These are phyloP conservation scores for Hypotaenidia okinawae DNA, from an alignment of 2,797 vertebrate genomes.

Conservation along the genomic window DNA sequence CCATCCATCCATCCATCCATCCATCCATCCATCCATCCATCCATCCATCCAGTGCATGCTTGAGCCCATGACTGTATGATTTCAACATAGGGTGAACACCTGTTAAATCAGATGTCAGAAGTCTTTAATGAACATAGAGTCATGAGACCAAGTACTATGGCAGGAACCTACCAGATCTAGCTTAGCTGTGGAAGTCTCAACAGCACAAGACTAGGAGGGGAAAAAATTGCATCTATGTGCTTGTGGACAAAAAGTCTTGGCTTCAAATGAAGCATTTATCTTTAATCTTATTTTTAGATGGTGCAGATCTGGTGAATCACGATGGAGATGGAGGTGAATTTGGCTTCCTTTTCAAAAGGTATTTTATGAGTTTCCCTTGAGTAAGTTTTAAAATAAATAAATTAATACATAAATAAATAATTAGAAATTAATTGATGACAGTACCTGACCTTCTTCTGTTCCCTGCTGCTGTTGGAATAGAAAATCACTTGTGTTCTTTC, in stretches of 20 bases:
- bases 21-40: not conserved
- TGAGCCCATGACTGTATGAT: not conserved
- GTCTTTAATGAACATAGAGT: not conserved
- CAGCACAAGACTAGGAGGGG: not conserved
- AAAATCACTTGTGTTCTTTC: constrained; percentile 3
- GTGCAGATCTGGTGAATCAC: not conserved
- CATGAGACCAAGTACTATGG: not conserved
- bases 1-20: not conserved
- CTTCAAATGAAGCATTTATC: not conserved
- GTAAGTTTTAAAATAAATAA: not conserved
- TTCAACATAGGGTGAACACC: not conserved
- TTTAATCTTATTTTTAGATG: not conserved
- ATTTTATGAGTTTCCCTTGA: not conserved
- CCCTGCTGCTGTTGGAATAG: not conserved
- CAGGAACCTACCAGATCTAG: not conserved
- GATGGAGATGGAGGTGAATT: not conserved
- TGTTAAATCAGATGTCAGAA: not conserved
- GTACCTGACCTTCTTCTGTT: constrained; percentile 9
- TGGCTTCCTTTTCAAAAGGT: not conserved
- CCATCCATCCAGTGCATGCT: not conserved
- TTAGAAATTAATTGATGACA: not conserved
- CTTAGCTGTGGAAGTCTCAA: not conserved
- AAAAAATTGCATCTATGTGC: not conserved
- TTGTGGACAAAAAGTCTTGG: not conserved
- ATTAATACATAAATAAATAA: not conserved